Base-by-base conservation (phyloP, 2,888 invertebrate species). In the Hirtodrosophila alboralis region DNA sequence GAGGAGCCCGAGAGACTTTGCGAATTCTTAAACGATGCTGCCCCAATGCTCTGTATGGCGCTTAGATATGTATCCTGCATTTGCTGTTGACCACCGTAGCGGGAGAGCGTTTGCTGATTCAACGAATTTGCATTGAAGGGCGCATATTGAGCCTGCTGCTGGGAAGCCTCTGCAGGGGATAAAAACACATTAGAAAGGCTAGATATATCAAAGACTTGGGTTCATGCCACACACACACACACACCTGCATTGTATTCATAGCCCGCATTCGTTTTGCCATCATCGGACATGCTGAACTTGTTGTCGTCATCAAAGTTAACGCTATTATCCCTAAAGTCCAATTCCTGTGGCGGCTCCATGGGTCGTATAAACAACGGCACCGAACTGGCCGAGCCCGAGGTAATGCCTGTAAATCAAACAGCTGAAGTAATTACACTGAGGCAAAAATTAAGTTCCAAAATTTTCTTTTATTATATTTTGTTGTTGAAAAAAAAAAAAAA, bases 271-370 rank as follows among this genome's bases (percentile, higher is more conserved):
- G 45, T 54, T 47, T 80, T 80, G 30, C 34, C 72, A 27, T 80
- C 86, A 16, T 80, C 86, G 2, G 56, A 58, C 38, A 85, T 7
- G 23, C 59, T 41, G 13, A 85, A 80, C n/a, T 86, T 87, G 51
- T 68, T 67, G 38, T 89, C 90, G 36, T 90, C 89, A 12, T 87
- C 89, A 41, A 89, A 90, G 56, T 79, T 86, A 71, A 95, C 94
- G 84, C 95, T 95, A 79, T 87, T 89, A 77, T 96, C 96, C 84
- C 95, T 95, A 83, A 96, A 96, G 53, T 96, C 96, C 40, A 94
- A 92, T 77, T 95, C 95, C 52, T 94, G 93, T 13, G 94, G 92
- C 28, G 89, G 73, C 3, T 91, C 91, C 60, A 89, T 78, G 33
- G 89, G 90, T 2, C 90, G 88, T 52, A 90, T 88, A 49, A 90